Evolutionary conservation across 2,113 vertebrate genomes (phyloP).

Genomic region (Atherinomorus stipes): DNA sequence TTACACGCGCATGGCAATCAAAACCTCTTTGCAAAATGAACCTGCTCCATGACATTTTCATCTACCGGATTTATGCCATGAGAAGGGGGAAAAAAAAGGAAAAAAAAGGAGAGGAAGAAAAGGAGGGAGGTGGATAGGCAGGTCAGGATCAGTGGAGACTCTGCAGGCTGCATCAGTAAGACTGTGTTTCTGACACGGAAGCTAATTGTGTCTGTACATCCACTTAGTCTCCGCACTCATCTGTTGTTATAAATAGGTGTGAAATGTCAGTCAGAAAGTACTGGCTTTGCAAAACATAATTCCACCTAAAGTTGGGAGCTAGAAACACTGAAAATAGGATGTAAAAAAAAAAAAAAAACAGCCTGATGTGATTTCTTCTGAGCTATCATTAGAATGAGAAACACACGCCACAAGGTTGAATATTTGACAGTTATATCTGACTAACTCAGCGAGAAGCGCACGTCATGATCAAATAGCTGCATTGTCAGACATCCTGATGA

Average conservation of each 20-base stretch:
- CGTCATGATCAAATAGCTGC: slow-evolving; percentile 70
- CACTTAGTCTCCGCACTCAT: slow-evolving; percentile 46
- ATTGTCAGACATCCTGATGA: slow-evolving; percentile 70
- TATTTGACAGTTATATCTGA: slow-evolving; percentile 75
- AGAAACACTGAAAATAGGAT: slow-evolving; percentile 9
- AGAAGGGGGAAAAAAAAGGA: slow-evolving; percentile 43
- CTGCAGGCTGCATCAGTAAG: slow-evolving; percentile 42
- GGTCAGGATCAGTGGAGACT: slow-evolving; percentile 67
- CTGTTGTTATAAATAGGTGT: slow-evolving; percentile 71
- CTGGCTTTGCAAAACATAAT: slow-evolving; percentile 37
- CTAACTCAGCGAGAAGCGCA: slow-evolving; percentile 59
- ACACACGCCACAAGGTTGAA: slow-evolving; percentile 60
- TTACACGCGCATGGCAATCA: slow-evolving; percentile 87
- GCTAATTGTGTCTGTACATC: slow-evolving; percentile 47
- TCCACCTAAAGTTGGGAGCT: slow-evolving; percentile 61
- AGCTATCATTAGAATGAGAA: slow-evolving; percentile 75
- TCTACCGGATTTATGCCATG: slow-evolving; percentile 85
- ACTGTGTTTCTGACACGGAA: slow-evolving; percentile 41
- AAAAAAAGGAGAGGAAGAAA: not conserved
- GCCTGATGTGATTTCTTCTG: slow-evolving; percentile 41
- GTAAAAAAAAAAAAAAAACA: slow-evolving; percentile 54
- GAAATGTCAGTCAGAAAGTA: slow-evolving; percentile 70
- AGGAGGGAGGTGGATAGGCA: slow-evolving; percentile 49
- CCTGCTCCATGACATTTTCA: slow-evolving; percentile 88
- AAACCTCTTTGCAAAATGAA: slow-evolving; percentile 89